These are phyloP conservation scores for Heteropelma amictum DNA, from an alignment of 2,888 invertebrate species.

Conservation along the genomic window DNA sequence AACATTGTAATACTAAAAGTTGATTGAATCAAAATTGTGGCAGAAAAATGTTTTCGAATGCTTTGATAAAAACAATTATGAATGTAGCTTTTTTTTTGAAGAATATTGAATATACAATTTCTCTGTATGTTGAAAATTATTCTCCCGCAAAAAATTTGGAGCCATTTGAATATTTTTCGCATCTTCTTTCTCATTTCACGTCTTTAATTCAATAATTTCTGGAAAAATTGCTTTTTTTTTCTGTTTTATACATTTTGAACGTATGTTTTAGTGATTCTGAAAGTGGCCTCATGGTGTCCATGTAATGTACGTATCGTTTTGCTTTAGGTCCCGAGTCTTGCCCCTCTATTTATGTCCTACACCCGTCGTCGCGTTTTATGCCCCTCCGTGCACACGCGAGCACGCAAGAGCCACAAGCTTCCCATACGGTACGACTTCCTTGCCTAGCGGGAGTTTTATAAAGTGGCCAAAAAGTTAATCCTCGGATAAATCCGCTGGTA, in stretches of 20 bases:
- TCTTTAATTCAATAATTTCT: conserved; percentile 26
- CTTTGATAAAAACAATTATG: no score
- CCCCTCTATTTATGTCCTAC: conserved; percentile 25
- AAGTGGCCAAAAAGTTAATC: conserved; percentile 73
- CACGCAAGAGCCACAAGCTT: conserved; percentile 12
- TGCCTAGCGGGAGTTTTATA: conserved; percentile 48
- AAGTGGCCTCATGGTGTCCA: not conserved
- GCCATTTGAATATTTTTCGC: no score
- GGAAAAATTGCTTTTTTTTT: no score
- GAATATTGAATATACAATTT: no score
- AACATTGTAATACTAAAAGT: no score
- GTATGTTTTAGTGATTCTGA: not conserved
- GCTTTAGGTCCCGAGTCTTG: not conserved
- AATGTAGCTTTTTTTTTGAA: no score
- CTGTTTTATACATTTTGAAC: not conserved
- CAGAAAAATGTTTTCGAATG: no score
- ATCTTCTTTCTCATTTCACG: no score
- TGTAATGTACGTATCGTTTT: conserved; percentile 16
- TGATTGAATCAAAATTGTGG: no score
- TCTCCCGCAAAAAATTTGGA: no score
- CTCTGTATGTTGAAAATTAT: no score
- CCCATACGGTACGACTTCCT: conserved; percentile 16
- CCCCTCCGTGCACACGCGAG: not conserved
- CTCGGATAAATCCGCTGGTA: conserved; percentile 70
- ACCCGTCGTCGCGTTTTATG: conserved; percentile 28